Conservation (phyloP, 2,113 vertebrate genomes). For the Motacilla alba region DNA sequence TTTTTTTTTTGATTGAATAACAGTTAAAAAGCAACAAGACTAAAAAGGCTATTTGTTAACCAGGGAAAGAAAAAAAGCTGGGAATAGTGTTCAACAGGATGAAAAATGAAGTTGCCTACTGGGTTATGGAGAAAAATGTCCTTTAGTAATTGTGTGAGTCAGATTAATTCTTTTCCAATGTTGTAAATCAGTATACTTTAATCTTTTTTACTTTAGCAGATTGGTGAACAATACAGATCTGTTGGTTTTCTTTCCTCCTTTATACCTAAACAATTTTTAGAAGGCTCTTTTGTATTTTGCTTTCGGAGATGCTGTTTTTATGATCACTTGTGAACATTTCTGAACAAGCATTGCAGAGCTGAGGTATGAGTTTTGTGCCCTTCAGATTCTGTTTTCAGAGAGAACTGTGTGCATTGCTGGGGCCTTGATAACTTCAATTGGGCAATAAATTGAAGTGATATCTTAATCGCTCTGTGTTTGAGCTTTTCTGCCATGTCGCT, state of each 20-base stretch:
- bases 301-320: neutral
- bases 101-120: slow-evolving; percentile 29
- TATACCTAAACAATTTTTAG: neutral
- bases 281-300: neutral
- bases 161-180: slow-evolving; percentile 22
- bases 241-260: neutral
- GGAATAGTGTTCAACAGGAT: neutral
- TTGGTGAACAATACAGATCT: neutral
- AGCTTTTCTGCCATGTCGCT: neutral
- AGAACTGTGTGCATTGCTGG: neutral
- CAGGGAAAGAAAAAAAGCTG: neutral
- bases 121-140: slow-evolving; percentile 16
- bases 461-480: neutral
- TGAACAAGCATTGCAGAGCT: neutral
- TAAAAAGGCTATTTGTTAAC: neutral
- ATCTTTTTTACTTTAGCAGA: neutral
- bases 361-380: neutral
- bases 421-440: neutral
- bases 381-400: neutral
- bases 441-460: neutral
- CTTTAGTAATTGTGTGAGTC: slow-evolving; percentile 14
- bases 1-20: neutral
- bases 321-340: neutral
- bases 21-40: neutral
- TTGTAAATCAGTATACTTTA: neutral